Base-by-base conservation (phyloP, 2,797 vertebrate species). In the Tokudaia tokunoshimensis region DNA sequence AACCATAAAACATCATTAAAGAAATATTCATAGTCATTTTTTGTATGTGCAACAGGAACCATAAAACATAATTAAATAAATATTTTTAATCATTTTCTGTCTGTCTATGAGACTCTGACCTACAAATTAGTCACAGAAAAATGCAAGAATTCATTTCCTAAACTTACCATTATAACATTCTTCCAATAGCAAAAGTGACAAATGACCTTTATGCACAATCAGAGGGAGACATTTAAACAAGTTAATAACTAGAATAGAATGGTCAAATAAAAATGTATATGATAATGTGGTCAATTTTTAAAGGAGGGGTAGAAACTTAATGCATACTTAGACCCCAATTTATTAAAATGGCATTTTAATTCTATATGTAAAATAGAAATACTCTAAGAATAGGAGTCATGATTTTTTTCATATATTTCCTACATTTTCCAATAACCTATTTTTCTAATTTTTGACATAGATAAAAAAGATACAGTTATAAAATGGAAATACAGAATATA, bases 371-470 rank as follows among this genome's bases (percentile, higher is more conserved):
- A 95, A 96, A 91, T 6, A 65, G 44, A 92, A 80, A 44, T 15
- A 59, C 20, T 61, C 65, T 57, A 89, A 91, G 83, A 86, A 44
- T 37, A 55, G 75, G 72, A 94, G 29, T 75, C 55, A 41, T 4
- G 29, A 24, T 20, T 96, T 79, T 94, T 83, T 72, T 44, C 29
- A 22, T 89, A 22, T n/a, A 88, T 86, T 92, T 70, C 57, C 41
- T 44, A 4, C 34, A 74, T 92, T 93, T 96, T 59, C 67, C 59
- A 96, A 47, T 94, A 89, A 81, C 41, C 86, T 14, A 13, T 63
- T 95, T 96, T 96, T 90, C 55, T 92, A 81, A 70, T 75, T 93
- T 95, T 93, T 92, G 37, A 84, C 92, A 80, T 1, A 80, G 75
- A 95, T 57, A 8, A 96, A 85, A 31, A 92, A 9, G 26, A 44